Evolutionary conservation across 2,113 vertebrate genomes (phyloP), one percentile per base, ranked within the genome.

Genomic region (Zosterops borbonicus): DNA sequence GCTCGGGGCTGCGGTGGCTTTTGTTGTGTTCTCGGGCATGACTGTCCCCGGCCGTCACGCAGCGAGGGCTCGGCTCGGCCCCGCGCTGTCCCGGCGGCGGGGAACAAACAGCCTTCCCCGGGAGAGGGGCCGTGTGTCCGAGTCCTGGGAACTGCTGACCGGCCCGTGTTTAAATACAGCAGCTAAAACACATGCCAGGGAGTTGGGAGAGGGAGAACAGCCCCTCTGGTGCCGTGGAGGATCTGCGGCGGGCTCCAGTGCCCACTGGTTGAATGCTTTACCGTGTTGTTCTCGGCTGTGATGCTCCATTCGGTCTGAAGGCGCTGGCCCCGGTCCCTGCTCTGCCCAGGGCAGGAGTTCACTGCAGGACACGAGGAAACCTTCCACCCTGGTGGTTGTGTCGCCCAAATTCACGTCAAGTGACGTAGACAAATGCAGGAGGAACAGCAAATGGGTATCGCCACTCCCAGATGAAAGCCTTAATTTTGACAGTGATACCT

Each of bases 121-220:
- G 28, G 11, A 42, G 20, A 17, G 3, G 1, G 4, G 25, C 9
- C 6, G 12, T 5, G 8, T 19, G 0, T 3, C 23, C 6, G 37
- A 33, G 33, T 6, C 20, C 11, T 14, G 37, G 28, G 31, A 35
- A 39, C 15, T 3, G 18, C 5, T 46, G 5, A 1, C 20, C 28
- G 29, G 33, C 16, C 62, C 35, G 0, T 29, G 42, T 11, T n/a
- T 67, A 41, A 29, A 31, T 42, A 12, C 39, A 37, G 44, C 33
- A 24, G n/a, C 27, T 33, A 53, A 44, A 28, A 7, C 35, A 10
- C 10, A 3, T 28, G 58, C 7, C 14, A 6, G 3, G 24, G 21
- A 68, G 41, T 9, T 2, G 41, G n/a, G 18, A 22, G 44, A 64
- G 31, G 22, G 50, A 21, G 37, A 37, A 37, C 9, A 65, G 35